Evolutionary conservation across 2,113 vertebrate species (phyloP).

Genomic region (Pipa parva): DNA sequence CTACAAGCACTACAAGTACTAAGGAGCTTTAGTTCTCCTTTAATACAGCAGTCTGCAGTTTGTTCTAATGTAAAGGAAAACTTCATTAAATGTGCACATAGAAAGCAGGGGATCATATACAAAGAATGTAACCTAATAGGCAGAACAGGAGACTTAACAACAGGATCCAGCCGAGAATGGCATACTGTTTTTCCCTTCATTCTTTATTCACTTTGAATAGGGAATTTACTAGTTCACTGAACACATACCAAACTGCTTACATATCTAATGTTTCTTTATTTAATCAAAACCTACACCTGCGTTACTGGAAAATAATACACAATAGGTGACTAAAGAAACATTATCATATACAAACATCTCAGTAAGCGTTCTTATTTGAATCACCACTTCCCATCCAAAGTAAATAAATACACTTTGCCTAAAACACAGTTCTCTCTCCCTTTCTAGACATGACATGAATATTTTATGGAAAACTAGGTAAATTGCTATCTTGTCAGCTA

Average conservation of each 20-base stretch:
- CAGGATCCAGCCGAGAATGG: background rate
- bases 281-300: background rate
- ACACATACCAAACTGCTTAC: background rate
- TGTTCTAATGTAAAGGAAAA: too few species aligned
- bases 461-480: too few species aligned
- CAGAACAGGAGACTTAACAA: background rate
- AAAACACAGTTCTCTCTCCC: too few species aligned
- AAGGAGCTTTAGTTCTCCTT: too few species aligned
- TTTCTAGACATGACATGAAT: too few species aligned
- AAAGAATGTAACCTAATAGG: background rate
- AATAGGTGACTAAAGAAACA: background rate
- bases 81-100: too few species aligned
- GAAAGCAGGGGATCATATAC: background rate
- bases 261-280: background rate
- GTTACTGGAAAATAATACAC: background rate
- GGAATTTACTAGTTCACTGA: background rate
- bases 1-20: too few species aligned
- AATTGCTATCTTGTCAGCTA: too few species aligned
- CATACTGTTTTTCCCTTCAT: background rate
- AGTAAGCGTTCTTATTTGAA: background rate
- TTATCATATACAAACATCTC: background rate
- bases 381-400: background rate
- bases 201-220: background rate
- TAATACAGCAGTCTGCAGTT: too few species aligned
- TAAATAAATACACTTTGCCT: background rate